Percentiles rank a stretch among this genome's conserved stretches.
These are phyloP conservation scores for Tribolium freemani DNA, from an alignment of 2,888 invertebrate genomes.

Conservation along the genomic window DNA sequence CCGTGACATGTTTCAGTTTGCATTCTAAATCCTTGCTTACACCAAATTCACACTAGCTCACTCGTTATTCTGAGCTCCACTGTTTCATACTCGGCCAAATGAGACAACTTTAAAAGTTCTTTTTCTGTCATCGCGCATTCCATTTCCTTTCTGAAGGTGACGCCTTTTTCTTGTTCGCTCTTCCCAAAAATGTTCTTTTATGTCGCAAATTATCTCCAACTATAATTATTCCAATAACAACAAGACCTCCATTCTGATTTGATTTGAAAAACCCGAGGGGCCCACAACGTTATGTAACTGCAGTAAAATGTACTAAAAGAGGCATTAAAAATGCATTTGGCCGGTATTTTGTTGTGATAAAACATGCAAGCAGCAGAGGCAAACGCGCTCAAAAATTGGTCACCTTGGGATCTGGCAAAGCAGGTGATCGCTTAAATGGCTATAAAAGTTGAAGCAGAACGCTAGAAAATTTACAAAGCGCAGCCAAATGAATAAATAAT, in stretches of 20 bases:
- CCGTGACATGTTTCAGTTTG: slow-evolving; percentile 44
- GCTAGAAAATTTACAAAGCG: neutral
- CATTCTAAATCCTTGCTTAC: slow-evolving; percentile 45
- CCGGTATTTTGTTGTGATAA: neutral
- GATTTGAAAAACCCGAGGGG: neutral
- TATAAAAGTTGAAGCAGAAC: neutral
- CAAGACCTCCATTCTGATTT: slow-evolving; percentile 15
- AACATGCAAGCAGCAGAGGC: neutral
- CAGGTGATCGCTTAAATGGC: neutral
- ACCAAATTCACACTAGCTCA: slow-evolving; percentile 44
- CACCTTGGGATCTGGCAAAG: slow-evolving; percentile 1
- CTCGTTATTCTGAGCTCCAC: slow-evolving; percentile 45
- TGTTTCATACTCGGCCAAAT: slow-evolving; percentile 49
- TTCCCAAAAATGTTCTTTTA: slow-evolving; percentile 40
- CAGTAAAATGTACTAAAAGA: neutral
- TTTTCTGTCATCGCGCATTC: slow-evolving; percentile 43
- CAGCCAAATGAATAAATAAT: slow-evolving; percentile 8
- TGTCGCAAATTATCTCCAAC: slow-evolving; percentile 40
- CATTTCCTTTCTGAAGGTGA: slow-evolving; percentile 42
- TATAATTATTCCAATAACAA: slow-evolving; percentile 42
- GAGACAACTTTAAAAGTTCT: slow-evolving; percentile 48
- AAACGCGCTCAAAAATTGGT: slow-evolving; percentile 3
- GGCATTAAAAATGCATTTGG: neutral
- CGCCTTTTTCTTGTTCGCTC: slow-evolving; percentile 51
- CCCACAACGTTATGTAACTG: neutral